Conservation (phyloP, 2,113 vertebrate genomes). For the Sylvia atricapilla region DNA sequence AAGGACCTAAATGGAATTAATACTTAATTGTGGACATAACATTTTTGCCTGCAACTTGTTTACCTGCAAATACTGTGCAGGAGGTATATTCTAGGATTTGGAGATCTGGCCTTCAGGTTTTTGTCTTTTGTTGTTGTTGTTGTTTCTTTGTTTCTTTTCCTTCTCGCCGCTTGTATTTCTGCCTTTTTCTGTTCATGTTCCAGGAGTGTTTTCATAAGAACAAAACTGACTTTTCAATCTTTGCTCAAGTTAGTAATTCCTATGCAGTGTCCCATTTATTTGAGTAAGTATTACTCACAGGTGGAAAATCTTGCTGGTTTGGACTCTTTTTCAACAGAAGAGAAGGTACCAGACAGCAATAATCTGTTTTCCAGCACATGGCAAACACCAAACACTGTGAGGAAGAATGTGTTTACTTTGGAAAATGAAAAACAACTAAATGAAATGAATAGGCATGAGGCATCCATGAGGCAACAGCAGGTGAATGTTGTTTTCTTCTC, state of each 20-base stretch:
- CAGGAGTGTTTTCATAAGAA: not conserved
- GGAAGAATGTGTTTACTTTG: not conserved
- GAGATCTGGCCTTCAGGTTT: not conserved
- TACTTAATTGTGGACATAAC: not conserved
- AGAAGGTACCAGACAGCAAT: not conserved
- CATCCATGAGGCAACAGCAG: not conserved
- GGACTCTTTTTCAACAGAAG: not conserved
- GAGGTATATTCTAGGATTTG: not conserved
- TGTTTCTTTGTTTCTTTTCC: not conserved
- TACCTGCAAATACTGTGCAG: not conserved
- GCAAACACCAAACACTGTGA: not conserved
- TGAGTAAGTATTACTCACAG: not conserved
- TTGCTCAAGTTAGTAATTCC: not conserved
- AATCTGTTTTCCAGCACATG: not conserved
- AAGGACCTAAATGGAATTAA: not conserved
- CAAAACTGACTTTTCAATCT: not conserved
- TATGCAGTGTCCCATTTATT: not conserved
- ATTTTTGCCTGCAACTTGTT: not conserved
- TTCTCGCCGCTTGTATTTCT: not conserved
- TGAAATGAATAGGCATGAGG: not conserved
- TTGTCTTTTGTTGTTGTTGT: not conserved
- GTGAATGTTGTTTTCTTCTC: not conserved
- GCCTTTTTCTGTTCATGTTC: not conserved
- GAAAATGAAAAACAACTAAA: not conserved
- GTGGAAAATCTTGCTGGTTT: not conserved